Base-by-base conservation (phyloP, 1,140 invertebrate species). In the Cotesia typhae region DNA sequence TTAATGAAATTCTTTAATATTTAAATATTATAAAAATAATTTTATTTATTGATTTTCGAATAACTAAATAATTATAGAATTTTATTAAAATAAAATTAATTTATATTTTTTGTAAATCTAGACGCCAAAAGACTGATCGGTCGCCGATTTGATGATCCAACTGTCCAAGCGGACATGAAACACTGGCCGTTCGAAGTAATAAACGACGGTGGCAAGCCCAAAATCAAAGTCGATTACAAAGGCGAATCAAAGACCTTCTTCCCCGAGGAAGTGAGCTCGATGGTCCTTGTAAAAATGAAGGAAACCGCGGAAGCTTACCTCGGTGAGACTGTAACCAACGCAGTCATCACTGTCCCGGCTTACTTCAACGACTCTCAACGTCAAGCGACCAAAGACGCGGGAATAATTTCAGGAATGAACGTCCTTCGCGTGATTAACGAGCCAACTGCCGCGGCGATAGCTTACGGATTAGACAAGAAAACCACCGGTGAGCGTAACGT, bases 231-330 rank as follows among this genome's bases (percentile, higher is more conserved):
- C 0, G 90, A 94, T 74, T 95, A 92, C 84, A 94, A 94, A 83
- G 90, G 90, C 0, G 92, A 94, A 82, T 85, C 81, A 5, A 95
- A 94, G 79, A 89, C 82, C 17, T 96, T 96, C 84, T 90, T 91
- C 6, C 94, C 95, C 0, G 94, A 96, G 85, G 94, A 96, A 87
- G 90, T 96, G 70, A 94, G 93, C 60, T 93, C 94, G 0, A 96
- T 96, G 94, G 91, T 91, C 87, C 91, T 0, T 0, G 28, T 28
- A 2, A 28, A 28, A 28, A 28, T 28, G 28, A 28, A 28, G 28
- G 28, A 28, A 28, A 28, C 28, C 28, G 28, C 28, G 28, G 28
- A 28, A 28, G 28, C 28, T 28, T 28, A 28, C 28, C 28, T 28
- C 28, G 28, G 28, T 1, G 28, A 28, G 28, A 28, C 28, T 28